These are phyloP conservation scores for Cisticola juncidis DNA, from an alignment of 2,113 vertebrate genomes.

Conservation along the genomic window DNA sequence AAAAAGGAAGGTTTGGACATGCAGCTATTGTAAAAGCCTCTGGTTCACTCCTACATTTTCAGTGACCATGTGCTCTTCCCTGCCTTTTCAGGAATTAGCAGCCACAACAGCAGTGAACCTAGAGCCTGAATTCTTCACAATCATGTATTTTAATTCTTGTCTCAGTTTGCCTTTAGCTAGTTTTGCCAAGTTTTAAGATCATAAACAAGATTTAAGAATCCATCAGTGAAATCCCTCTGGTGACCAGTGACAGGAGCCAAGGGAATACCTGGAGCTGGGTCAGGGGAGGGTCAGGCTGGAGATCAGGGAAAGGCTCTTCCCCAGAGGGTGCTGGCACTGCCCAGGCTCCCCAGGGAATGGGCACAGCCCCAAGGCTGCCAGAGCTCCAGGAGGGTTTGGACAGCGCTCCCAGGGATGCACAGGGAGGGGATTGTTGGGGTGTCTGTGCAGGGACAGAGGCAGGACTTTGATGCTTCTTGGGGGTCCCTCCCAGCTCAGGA, in stretches of 20 bases:
- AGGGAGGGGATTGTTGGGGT: neutral
- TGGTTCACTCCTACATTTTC: neutral
- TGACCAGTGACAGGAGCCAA: neutral
- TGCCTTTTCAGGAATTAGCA: neutral
- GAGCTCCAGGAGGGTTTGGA: neutral
- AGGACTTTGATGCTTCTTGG: neutral
- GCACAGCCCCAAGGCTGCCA: neutral
- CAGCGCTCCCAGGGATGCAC: fast-evolving
- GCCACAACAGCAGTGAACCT: neutral
- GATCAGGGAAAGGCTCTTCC: fast-evolving
- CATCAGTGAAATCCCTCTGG: neutral
- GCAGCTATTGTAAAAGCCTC: neutral
- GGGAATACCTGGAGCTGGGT: fast-evolving
- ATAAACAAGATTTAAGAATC: neutral
- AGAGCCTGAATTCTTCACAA: neutral
- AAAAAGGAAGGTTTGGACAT: neutral
- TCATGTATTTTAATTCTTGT: neutral
- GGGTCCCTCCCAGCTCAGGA: neutral
- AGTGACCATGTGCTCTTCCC: neutral
- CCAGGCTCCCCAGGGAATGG: neutral
- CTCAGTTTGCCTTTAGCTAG: neutral
- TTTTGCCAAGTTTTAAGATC: neutral
- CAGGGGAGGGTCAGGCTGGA: fast-evolving
- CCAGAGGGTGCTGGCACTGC: neutral
- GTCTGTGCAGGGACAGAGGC: fast-evolving